Evolutionary conservation across 2,797 vertebrate species (phyloP).

Genomic region (Gymnopithys bicolor): DNA sequence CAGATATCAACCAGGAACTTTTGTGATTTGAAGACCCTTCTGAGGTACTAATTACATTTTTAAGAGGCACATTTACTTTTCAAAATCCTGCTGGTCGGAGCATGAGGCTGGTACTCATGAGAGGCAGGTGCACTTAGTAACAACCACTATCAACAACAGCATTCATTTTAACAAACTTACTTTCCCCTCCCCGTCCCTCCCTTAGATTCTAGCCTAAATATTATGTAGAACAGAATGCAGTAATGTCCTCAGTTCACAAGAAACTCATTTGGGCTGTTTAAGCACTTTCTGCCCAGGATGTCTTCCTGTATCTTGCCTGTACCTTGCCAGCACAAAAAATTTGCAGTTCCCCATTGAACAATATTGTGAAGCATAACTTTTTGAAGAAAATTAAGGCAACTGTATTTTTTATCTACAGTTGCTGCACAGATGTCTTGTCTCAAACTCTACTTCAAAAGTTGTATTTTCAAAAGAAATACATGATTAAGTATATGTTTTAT

Average conservation of each 20-base stretch:
- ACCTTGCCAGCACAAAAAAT: background rate
- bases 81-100: background rate
- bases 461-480: background rate
- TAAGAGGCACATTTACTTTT: background rate
- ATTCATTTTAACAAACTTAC: background rate
- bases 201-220: background rate
- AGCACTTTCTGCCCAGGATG: background rate
- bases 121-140: background rate
- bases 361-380: background rate
- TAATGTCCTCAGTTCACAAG: background rate
- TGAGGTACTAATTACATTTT: background rate
- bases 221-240: background rate
- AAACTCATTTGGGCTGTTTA: background rate
- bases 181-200: fast-evolving
- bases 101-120: background rate
- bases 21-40: background rate
- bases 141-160: background rate
- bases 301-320: background rate
- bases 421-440: background rate
- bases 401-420: background rate
- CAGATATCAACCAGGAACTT: background rate
- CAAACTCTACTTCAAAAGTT: conserved; percentile 18
- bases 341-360: background rate
- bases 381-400: background rate
- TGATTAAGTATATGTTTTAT: background rate